phyloP scores from a whole-genome alignment of 1,140 invertebrate species.

The Rhopalosiphum maidis region DNA sequence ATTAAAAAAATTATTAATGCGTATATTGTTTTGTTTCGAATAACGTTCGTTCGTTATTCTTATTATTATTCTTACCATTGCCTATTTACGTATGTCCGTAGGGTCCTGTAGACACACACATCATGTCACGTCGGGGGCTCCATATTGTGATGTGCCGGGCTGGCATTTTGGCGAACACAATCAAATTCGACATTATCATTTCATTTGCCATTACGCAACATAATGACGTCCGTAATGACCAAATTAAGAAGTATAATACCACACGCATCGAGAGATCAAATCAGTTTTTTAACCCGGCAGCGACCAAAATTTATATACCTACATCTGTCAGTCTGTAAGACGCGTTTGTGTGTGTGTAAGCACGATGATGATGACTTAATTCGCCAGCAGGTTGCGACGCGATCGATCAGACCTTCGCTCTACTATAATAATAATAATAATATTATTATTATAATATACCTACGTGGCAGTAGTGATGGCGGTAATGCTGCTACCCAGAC shows the following conservation, averaged over 20 bases:
- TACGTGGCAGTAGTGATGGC: background rate
- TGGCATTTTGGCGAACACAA: slow-evolving; percentile 47
- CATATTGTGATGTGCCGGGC: background rate
- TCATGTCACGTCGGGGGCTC: background rate
- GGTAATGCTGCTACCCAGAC: background rate
- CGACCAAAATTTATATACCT: background rate
- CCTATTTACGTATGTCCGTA: background rate
- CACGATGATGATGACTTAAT: slow-evolving; percentile 33
- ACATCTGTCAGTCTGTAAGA: background rate
- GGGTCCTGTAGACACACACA: background rate
- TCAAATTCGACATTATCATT: slow-evolving; percentile 20
- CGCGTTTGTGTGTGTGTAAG: background rate
- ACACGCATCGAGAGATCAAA: slow-evolving; percentile 50
- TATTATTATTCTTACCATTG: background rate
- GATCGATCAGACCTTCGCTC: background rate
- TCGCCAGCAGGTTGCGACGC: slow-evolving; percentile 20
- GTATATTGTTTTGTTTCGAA: slow-evolving; percentile 10
- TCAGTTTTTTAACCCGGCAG: slow-evolving; percentile 54
- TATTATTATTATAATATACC: no score
- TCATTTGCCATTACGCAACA: slow-evolving; percentile 41
- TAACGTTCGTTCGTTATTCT: background rate
- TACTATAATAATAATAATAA: background rate
- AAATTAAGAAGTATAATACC: slow-evolving; percentile 43
- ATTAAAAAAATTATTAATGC: background rate
- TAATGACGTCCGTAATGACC: slow-evolving; percentile 48